phyloP scores from a whole-genome alignment of 2,797 vertebrate genomes.

The Enteromius unitaeniatus region DNA sequence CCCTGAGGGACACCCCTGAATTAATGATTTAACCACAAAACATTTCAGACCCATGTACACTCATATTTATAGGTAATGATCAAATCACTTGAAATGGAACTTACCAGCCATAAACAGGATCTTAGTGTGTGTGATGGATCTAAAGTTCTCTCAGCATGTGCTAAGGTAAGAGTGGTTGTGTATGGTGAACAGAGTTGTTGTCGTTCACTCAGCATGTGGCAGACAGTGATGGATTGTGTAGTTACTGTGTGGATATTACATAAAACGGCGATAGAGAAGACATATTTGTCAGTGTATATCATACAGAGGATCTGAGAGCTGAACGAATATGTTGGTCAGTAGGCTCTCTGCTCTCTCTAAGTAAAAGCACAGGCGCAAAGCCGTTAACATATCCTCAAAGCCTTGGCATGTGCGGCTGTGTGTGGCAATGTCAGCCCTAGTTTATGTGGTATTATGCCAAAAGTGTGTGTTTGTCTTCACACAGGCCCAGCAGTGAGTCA shows the following conservation, averaged over 20 bases:
- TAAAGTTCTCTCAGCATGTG: neutral
- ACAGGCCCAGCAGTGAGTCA: slow-evolving; percentile 12
- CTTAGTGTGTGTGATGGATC: neutral
- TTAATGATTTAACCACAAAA: neutral
- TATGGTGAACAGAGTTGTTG: slow-evolving; percentile 8
- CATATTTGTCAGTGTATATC: slow-evolving; percentile 9
- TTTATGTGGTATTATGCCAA: slow-evolving; percentile 1
- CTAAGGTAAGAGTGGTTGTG: neutral
- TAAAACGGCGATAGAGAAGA: slow-evolving; percentile 23
- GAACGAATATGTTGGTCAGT: slow-evolving; percentile 32
- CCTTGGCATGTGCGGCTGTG: slow-evolving; percentile 1
- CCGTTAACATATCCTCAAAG: slow-evolving; percentile 44
- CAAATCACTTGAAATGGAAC: neutral
- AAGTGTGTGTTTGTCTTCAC: neutral
- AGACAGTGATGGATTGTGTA: neutral
- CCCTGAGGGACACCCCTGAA: slow-evolving; percentile 30
- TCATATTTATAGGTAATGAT: neutral
- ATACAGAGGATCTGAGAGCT: slow-evolving; percentile 2
- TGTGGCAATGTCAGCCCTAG: slow-evolving; percentile 13
- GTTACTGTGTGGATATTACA: slow-evolving; percentile 9
- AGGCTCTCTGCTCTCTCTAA: neutral
- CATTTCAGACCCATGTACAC: neutral
- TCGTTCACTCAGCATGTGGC: slow-evolving; percentile 2
- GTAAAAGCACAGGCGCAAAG: slow-evolving; percentile 52
- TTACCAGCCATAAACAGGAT: neutral